A percentile compares a stretch with the other conserved stretches of the same genome.
Evolutionary conservation across 1,140 invertebrate genomes (phyloP).

Genomic region (Brachystomella parvula): DNA sequence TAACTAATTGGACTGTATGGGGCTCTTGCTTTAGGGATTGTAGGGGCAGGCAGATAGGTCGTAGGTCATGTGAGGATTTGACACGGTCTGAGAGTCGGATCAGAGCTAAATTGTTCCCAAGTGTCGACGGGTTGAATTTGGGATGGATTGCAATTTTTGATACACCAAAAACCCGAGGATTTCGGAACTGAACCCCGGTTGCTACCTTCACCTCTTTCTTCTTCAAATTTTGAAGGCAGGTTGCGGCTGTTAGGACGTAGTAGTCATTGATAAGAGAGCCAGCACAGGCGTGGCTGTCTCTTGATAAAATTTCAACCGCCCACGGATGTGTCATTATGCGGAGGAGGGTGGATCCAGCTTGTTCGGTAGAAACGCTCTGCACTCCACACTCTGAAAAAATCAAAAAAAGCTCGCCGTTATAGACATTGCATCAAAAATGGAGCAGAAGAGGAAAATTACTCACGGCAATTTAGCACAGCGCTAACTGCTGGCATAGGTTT

Average conservation of each 20-base stretch:
- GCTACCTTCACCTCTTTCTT: background rate
- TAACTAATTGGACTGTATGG: background rate
- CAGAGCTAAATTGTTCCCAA: background rate
- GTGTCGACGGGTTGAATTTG: background rate
- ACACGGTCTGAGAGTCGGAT: background rate
- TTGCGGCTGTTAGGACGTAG: background rate
- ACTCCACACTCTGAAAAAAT: background rate
- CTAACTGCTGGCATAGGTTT: background rate
- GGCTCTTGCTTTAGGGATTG: background rate
- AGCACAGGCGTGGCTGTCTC: background rate
- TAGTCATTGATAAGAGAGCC: background rate
- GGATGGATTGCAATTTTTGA: conserved; percentile 1
- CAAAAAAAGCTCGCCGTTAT: background rate
- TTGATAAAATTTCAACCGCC: background rate
- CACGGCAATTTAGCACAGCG: background rate
- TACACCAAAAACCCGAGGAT: background rate
- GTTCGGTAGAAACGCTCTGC: background rate
- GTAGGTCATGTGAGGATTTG: background rate
- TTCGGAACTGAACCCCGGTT: background rate
- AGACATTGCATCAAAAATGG: background rate
- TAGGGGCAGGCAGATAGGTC: background rate
- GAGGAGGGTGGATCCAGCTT: background rate
- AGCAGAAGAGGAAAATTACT: no score
- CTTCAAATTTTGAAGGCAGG: background rate
- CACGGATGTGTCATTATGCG: background rate